Percentiles rank a stretch among this genome's conserved stretches.
phyloP scores from a whole-genome alignment of 1,140 invertebrate species.

The Drosophila willistoni region DNA sequence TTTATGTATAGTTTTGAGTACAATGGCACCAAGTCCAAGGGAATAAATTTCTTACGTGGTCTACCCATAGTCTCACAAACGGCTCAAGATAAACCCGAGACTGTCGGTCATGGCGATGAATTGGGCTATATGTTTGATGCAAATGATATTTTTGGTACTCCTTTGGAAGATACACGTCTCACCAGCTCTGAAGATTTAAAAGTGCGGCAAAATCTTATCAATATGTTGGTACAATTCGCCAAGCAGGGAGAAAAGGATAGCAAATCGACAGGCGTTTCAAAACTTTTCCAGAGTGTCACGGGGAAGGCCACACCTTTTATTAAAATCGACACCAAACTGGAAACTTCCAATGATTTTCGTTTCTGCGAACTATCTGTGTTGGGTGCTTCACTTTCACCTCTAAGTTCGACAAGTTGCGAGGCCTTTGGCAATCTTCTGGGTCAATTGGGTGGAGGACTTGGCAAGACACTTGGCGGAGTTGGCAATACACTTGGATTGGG shows the following conservation, averaged over 20 bases:
- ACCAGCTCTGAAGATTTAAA: conserved; percentile 84
- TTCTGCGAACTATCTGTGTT: conserved; percentile 87
- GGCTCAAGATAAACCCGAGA: conserved; percentile 71
- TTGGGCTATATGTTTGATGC: conserved; percentile 88
- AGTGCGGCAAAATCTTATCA: conserved; percentile 86
- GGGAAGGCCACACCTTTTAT: conserved; percentile 85
- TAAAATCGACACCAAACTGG: conserved; percentile 84
- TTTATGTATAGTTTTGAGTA: conserved; percentile 91
- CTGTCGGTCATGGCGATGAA: conserved; percentile 87
- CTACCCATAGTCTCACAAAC: conserved; percentile 84
- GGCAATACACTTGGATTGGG: conserved; percentile 44
- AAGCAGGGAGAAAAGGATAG: conserved; percentile 48
- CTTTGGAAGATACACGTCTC: conserved; percentile 80
- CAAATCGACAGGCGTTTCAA: conserved; percentile 69
- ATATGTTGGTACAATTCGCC: conserved; percentile 87
- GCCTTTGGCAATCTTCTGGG: conserved; percentile 60
- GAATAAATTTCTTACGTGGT: conserved; percentile 86
- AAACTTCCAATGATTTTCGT: conserved; percentile 84
- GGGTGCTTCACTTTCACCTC: conserved; percentile 84
- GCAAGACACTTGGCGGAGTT: conserved; percentile 43
- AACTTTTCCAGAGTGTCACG: conserved; percentile 83
- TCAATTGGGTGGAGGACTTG: conserved; percentile 49
- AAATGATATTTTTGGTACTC: conserved; percentile 85
- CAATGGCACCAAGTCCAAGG: conserved; percentile 85
- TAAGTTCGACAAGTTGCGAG: conserved; percentile 84